These are phyloP conservation scores for Phenacoccus solenopsis DNA, from an alignment of 1,140 invertebrate genomes.

Conservation along the genomic window DNA sequence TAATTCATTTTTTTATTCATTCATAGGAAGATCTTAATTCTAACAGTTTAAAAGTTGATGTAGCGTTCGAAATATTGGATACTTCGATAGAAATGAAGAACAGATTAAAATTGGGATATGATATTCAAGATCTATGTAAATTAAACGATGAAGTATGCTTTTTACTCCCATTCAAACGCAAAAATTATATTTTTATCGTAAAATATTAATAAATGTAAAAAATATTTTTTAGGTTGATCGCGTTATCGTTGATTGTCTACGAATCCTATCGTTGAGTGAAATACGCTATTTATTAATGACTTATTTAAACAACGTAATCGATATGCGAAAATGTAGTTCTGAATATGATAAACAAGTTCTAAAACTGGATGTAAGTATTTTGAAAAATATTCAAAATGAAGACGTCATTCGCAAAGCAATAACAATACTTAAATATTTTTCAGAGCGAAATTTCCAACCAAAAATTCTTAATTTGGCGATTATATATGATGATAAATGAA, in stretches of 20 bases:
- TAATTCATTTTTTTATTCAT: no score
- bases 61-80: not conserved
- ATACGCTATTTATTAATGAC: not conserved
- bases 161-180: not conserved
- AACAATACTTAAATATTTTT: no score
- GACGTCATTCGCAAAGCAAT: no score
- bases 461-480: constrained; percentile 6
- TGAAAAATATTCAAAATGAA: not conserved
- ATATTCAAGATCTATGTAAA: not conserved
- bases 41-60: not conserved
- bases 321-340: not conserved
- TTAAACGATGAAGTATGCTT: not conserved
- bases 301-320: not conserved
- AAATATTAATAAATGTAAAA: not conserved
- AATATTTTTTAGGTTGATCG: not conserved
- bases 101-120: not conserved
- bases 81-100: not conserved
- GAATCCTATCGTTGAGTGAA: not conserved
- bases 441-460: constrained; percentile 4
- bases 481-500: constrained; percentile 5
- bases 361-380: not conserved
- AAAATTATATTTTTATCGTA: not conserved
- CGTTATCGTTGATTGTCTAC: not conserved
- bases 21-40: not conserved
- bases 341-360: not conserved